Conservation (phyloP, 2,113 vertebrate genomes). For the Dipodomys ordii region DNA sequence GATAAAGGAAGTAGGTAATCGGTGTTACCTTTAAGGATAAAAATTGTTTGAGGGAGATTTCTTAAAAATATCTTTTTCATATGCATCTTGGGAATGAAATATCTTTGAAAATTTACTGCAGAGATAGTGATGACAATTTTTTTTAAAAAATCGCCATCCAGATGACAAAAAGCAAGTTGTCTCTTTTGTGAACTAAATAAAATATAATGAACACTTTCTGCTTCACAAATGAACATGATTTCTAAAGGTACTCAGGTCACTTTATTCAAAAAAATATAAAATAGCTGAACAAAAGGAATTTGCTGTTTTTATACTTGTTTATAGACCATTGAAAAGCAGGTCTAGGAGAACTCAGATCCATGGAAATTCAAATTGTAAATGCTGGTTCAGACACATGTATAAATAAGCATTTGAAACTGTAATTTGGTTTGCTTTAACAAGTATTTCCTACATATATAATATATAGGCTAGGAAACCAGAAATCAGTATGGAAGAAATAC, state of each 20-base stretch:
- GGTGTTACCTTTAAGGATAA: neutral
- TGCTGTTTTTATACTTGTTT: constrained; percentile 29
- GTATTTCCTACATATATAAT: neutral
- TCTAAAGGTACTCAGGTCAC: neutral
- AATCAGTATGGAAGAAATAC: neutral
- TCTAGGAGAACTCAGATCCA: neutral
- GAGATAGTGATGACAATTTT: neutral
- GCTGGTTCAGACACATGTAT: neutral
- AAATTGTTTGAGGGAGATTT: no score
- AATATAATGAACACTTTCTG: neutral
- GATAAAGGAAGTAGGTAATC: constrained; percentile 24
- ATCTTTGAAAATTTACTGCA: constrained; percentile 38
- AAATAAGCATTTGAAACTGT: constrained; percentile 20
- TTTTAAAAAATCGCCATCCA: neutral
- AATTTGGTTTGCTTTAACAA: constrained; percentile 50
- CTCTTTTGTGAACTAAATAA: neutral
- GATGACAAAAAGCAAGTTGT: neutral
- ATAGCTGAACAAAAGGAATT: constrained; percentile 13
- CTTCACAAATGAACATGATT: constrained; percentile 49
- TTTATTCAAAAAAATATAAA: constrained; percentile 47
- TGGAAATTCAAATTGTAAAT: constrained; percentile 43
- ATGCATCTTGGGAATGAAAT: constrained; percentile 35
- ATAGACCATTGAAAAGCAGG: constrained; percentile 25
- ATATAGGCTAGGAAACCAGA: neutral
- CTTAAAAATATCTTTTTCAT: neutral